Conservation (phyloP, 2,888 invertebrate species). For the Cetonia aurata region DNA sequence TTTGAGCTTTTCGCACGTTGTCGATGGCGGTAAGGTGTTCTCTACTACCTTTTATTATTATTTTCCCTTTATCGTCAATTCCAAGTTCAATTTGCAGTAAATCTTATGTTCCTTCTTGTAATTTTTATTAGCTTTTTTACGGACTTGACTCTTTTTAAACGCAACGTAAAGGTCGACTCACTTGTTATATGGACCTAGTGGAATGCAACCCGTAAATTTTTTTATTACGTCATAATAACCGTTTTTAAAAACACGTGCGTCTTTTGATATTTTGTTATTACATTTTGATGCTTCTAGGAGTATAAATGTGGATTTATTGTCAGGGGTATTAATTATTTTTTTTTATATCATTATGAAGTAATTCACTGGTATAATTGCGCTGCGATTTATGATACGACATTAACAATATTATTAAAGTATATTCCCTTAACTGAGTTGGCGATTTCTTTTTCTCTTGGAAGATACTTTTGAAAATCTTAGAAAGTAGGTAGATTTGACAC, state of each 20-base stretch:
- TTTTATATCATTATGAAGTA: too few relatives aligned
- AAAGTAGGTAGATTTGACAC: too few relatives aligned
- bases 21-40: conserved; percentile 26
- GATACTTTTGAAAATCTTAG: too few relatives aligned
- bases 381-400: too few relatives aligned
- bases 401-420: too few relatives aligned
- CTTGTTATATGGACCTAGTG: conserved; percentile 14
- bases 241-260: not conserved
- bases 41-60: conserved; percentile 31
- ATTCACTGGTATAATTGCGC: too few relatives aligned
- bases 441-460: too few relatives aligned
- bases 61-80: conserved; percentile 45
- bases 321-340: too few relatives aligned
- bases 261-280: too few relatives aligned
- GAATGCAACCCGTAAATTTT: conserved; percentile 18
- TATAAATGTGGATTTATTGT: too few relatives aligned
- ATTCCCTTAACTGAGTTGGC: too few relatives aligned
- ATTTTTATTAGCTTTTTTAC: conserved; percentile 40
- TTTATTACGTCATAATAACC: conserved; percentile 13
- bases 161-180: conserved; percentile 34
- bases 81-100: conserved; percentile 46
- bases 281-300: too few relatives aligned
- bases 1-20: not conserved
- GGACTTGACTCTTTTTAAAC: conserved; percentile 32
- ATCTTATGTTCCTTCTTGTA: conserved; percentile 42